These are phyloP conservation scores for Physella acuta DNA, from an alignment of 1,140 invertebrate genomes.

Conservation along the genomic window DNA sequence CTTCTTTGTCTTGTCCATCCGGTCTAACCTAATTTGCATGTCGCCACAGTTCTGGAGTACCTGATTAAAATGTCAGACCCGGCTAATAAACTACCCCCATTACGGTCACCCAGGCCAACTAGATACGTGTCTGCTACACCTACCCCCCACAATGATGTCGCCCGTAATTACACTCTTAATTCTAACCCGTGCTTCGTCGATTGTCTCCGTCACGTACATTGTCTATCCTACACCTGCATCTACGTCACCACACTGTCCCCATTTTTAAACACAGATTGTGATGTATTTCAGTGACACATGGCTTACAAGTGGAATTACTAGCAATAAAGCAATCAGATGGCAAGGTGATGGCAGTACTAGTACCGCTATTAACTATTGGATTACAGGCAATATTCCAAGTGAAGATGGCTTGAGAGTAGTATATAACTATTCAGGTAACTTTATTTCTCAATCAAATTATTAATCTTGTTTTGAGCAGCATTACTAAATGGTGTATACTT, in stretches of 20 bases:
- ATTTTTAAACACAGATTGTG: not conserved
- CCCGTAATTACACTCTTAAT: not conserved
- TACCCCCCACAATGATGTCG: too few species aligned
- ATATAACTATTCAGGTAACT: slow-evolving; percentile 11
- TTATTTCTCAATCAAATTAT: not conserved
- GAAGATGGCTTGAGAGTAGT: not conserved
- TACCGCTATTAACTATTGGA: not conserved
- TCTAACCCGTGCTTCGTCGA: not conserved
- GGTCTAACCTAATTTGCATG: too few species aligned
- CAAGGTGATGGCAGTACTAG: slow-evolving; percentile 3
- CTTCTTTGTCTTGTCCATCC: too few species aligned
- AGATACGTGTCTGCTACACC: too few species aligned
- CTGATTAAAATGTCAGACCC: not conserved
- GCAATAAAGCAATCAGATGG: not conserved
- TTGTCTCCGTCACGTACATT: not conserved
- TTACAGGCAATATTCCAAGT: not conserved
- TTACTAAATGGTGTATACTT: not conserved
- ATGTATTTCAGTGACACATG: not conserved
- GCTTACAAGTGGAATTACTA: slow-evolving; percentile 11
- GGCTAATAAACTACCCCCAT: not conserved
- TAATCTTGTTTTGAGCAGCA: not conserved
- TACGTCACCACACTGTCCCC: not conserved
- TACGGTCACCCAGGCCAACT: too few species aligned
- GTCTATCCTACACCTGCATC: not conserved
- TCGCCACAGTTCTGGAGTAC: too few species aligned